Evolutionary conservation across 2,113 vertebrate species (phyloP), one percentile per base, ranked within the genome.

Genomic region (Asarcornis scutulata): DNA sequence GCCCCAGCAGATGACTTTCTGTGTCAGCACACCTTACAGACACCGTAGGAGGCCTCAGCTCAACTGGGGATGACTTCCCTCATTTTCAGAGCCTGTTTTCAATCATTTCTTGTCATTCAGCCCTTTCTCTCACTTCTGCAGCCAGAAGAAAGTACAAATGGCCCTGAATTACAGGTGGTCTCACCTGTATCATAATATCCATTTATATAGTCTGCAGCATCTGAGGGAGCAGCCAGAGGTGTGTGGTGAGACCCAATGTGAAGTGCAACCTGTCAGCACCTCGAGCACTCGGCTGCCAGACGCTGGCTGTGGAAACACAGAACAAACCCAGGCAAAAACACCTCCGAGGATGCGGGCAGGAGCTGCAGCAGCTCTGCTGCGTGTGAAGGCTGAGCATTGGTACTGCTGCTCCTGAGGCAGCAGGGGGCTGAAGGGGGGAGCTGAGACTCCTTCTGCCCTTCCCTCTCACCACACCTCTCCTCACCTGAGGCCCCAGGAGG

Each of bases 191-290:
- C 0, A 0, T 71, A 10, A 29, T 84, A 42, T 48, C 15, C 15
- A 20, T 67, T 75, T 56, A 52, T 62, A 11, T 17, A 56, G 13
- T 62, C 46, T 42, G 16, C 25, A 8, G 13, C 13, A 38, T 36
- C n/a, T 85, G 40, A 63, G 0, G 0, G 7, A 26, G 5, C 3
- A 62, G 34, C 25, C 25, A 0, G 2, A 42, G 21, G 17, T 66
- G 21, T 71, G 38, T 22, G 60, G 25, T 71, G 56, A 93, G 62
- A 83, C 8, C 14, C 6, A 2, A 2, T 52, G 23, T 32, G 62
- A 72, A 83, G 29, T 32, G 55, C 25, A 66, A 52, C 21, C 38
- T 55, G 60, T 56, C 17, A 60, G 23, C 12, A 17, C 34, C 5
- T 3, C 3, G 20, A 29, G 14, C 22, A 38, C 25, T 46, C 68